phyloP scores from a whole-genome alignment of 2,113 vertebrate species.

The Saccopteryx bilineata region DNA sequence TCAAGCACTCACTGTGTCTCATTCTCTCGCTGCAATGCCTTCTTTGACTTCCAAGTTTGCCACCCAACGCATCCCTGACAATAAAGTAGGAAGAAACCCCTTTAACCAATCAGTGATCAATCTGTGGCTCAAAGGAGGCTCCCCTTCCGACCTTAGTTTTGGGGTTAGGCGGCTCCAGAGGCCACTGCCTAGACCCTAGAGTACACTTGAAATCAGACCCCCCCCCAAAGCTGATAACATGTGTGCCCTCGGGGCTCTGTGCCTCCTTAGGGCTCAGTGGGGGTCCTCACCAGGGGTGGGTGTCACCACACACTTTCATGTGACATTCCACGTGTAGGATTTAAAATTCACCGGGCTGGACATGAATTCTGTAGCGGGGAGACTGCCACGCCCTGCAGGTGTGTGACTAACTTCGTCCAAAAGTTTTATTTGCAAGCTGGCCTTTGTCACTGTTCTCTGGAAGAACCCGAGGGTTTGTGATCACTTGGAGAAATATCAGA shows the following conservation, averaged over 20 bases:
- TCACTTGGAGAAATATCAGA: neutral
- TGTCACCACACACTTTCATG: neutral
- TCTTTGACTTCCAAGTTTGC: neutral
- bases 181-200: accelerated
- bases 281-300: accelerated
- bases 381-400: neutral
- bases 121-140: accelerated
- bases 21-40: neutral
- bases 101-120: accelerated
- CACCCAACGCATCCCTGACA: no score
- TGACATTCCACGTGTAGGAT: conserved; percentile 58
- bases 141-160: no score
- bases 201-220: neutral
- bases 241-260: accelerated
- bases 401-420: neutral
- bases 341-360: neutral
- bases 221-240: accelerated
- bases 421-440: neutral
- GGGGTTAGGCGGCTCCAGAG: accelerated
- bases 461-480: neutral
- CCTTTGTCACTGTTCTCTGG: neutral
- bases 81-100: neutral
- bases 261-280: accelerated
- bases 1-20: accelerated
- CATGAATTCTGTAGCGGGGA: neutral